Evolutionary conservation across 2,113 vertebrate genomes (phyloP), one percentile per base, ranked within the genome.

Genomic region (Nerophis ophidion): DNA sequence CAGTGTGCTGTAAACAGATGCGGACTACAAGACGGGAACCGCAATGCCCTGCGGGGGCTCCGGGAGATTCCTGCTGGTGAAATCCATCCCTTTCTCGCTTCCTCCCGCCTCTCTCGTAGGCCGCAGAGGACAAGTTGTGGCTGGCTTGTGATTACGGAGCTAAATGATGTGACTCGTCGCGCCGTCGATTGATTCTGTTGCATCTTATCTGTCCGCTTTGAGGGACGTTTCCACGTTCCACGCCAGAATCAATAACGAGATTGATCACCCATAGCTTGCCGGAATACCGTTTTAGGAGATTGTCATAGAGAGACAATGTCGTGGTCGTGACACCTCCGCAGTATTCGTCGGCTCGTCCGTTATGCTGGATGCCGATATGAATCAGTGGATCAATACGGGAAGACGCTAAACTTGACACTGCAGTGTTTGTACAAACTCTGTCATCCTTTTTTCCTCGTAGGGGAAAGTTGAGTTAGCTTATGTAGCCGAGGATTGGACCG

Each of bases 1-100:
- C 61, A 57, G 56, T 66, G 35, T 44, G 80, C 79, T 83, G 73
- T 81, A 84, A 84, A 83, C 81, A 84, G 76, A 80, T 83, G 82
- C 72, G 78, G 72, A 78, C 66, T 55, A 83, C 83, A 82, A 79
- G 73, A 81, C 17, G 77, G 81, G 72, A 77, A 84, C 80, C 78
- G 66, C 78, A 81, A 84, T 60, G 68, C 79, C 78, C 80, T 56
- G 16, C 5, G 76, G 68, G 77, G 63, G 17, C 71, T 55, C 65
- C 35, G 40, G 72, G 57, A 77, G 69, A 71, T 63, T 83, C 80
- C 79, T 63, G 72, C 78, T 82, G 71, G 60, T 76, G 81, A 82
- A 87, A 87, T 84, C 83, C 69, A 83, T 71, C 80, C 69, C 44
- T 26, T 40, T 42, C 19, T 47, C 52, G 8, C 10, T 49, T 46